phyloP scores from a whole-genome alignment of 2,888 invertebrate genomes.

The Cryptosula pallasiana region DNA sequence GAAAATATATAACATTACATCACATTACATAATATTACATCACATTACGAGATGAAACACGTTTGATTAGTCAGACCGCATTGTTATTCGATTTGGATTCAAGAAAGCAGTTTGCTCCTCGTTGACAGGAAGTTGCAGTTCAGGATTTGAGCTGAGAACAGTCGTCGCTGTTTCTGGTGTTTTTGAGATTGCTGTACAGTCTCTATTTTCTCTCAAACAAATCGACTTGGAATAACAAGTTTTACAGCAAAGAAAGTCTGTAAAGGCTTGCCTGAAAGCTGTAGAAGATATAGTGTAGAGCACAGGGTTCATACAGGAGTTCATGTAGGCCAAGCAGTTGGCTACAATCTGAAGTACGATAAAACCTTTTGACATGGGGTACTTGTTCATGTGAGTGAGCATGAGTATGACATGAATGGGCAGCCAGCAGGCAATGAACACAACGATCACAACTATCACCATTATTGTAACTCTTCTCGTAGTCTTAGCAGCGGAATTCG shows the following conservation, averaged over 20 bases:
- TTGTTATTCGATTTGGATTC: no score
- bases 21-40: no score
- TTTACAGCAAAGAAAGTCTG: slow-evolving; percentile 47
- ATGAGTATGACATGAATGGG: slow-evolving; percentile 73
- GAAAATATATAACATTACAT: no score
- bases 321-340: slow-evolving; percentile 71
- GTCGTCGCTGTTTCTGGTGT: not conserved
- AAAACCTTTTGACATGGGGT: slow-evolving; percentile 61
- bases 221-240: no score
- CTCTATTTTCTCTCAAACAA: no score
- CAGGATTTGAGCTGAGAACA: no score
- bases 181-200: no score
- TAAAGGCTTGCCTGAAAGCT: slow-evolving; percentile 85
- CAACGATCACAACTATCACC: slow-evolving; percentile 84
- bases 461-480: slow-evolving; percentile 84
- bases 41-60: no score
- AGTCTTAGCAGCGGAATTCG: slow-evolving; percentile 73
- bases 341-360: slow-evolving; percentile 52
- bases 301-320: slow-evolving; percentile 89
- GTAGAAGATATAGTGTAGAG: slow-evolving; percentile 90
- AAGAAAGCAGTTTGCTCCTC: no score
- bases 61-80: no score
- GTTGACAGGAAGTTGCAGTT: no score
- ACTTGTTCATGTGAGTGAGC: slow-evolving; percentile 68
- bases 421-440: slow-evolving; percentile 89